Evolutionary conservation across 2,888 invertebrate genomes (phyloP).

Genomic region (Zele albiditarsus): DNA sequence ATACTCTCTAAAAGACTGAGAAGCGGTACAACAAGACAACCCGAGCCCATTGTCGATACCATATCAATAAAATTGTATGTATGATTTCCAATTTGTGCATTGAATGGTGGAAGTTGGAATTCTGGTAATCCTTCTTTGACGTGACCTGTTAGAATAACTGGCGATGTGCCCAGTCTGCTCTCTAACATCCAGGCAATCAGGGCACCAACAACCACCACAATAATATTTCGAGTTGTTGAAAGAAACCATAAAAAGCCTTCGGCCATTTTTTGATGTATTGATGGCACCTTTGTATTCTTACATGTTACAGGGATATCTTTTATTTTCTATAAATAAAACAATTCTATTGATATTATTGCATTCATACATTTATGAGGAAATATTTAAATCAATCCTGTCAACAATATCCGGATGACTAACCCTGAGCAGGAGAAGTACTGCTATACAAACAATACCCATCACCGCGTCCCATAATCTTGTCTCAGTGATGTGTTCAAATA

Average conservation of each 20-base stretch:
- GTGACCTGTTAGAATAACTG: conserved; percentile 81
- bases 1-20: conserved; percentile 81
- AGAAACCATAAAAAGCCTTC: conserved; percentile 81
- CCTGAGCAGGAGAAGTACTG: conserved; percentile 80
- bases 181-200: conserved; percentile 80
- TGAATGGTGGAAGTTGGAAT: conserved; percentile 80
- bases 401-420: conserved; percentile 72
- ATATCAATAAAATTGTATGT: conserved; percentile 76
- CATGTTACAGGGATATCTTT: conserved; percentile 78
- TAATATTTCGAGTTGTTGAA: conserved; percentile 84
- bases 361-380: neutral
- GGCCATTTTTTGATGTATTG: conserved; percentile 71
- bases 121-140: conserved; percentile 82
- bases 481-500: conserved; percentile 82
- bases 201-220: conserved; percentile 82
- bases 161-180: conserved; percentile 75
- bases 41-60: conserved; percentile 78
- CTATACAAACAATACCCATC: conserved; percentile 81
- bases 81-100: conserved; percentile 76
- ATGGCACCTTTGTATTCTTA: conserved; percentile 72
- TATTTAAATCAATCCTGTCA: neutral
- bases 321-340: conserved; percentile 76
- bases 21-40: conserved; percentile 80
- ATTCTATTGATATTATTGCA: neutral
- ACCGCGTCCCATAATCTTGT: conserved; percentile 82